Evolutionary conservation across 2,888 invertebrate species (phyloP), one percentile per base, ranked within the genome.

Genomic region (Synanthedon andrenaeformis): DNA sequence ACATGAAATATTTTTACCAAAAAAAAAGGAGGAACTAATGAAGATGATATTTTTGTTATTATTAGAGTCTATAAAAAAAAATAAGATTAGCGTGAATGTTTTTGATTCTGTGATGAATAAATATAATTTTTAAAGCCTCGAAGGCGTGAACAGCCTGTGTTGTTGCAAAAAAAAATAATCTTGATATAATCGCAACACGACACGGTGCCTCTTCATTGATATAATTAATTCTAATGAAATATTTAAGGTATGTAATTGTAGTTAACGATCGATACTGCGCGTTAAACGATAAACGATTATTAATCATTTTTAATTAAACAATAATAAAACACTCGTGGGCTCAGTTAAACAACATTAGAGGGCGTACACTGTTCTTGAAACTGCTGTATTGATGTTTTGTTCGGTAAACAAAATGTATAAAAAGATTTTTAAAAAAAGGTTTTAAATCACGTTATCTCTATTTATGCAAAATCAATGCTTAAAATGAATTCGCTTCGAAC

Each of bases 101-200:
- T 76, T 79, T 70, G 68, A 77, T 79, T 80, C 80, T 82, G 82
- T 82, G 82, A 83, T 83, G 71, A 66, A 74, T 59, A 49, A 19
- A 66, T 71, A 67, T 76, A 63, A 67, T 75, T 77, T 76, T 76
- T 75, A 64, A 65, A 62, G 79, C 73, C 78, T 79, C 55, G 65
- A 77, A 80, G 79, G 78, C 73, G 65, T 56, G 55, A 55, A 59
- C 54, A 55, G 55, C 57, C 59, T 59, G 64, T 62, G 66, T 66
- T 68, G 67, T 67, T 63, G 66, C 62, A 65, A 64, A 59, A n/a
- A 51, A 51, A 35, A 10, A 23, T 51, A 2, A 28, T 41, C 12
- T 49, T 19, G 49, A 14, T 14, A 12, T 12, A 45, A n/a, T n/a
- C 45, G 12, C 57, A 59, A 54, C 66, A 55, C 59, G 57, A 52